phyloP scores from a whole-genome alignment of 1,140 invertebrate genomes.

The Drosophila willistoni region DNA sequence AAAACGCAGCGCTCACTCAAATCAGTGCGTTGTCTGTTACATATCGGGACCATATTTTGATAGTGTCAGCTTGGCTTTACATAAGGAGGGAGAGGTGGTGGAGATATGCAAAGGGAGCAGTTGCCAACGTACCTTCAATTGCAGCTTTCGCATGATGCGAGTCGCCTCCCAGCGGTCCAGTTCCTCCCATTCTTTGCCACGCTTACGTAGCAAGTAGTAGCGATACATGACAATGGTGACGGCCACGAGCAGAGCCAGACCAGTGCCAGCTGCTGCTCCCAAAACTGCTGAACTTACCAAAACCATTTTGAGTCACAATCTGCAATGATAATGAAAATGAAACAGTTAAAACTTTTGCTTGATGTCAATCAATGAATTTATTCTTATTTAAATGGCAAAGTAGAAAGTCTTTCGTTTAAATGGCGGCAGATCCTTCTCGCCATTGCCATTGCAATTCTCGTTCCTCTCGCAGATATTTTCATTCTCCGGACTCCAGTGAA shows the following conservation, averaged over 20 bases:
- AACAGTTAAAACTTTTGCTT: background rate
- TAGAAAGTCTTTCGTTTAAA: slow-evolving; percentile 34
- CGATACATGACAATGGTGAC: slow-evolving; percentile 88
- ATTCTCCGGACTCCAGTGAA: slow-evolving; percentile 31
- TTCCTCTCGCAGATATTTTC: slow-evolving; percentile 10
- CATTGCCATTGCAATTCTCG: slow-evolving; percentile 9
- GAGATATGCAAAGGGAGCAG: slow-evolving; percentile 1
- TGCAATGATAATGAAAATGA: slow-evolving; percentile 10
- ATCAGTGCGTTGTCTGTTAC: slow-evolving; percentile 6
- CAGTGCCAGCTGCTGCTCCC: slow-evolving; percentile 87
- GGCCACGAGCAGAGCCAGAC: slow-evolving; percentile 86
- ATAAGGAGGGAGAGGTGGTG: background rate
- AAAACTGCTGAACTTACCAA: slow-evolving; percentile 87
- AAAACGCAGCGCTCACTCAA: background rate
- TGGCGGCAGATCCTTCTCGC: background rate
- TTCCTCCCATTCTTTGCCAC: slow-evolving; percentile 85
- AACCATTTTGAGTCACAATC: slow-evolving; percentile 59
- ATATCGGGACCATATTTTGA: slow-evolving; percentile 9
- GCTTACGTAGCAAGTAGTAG: slow-evolving; percentile 85
- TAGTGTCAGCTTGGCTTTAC: slow-evolving; percentile 30
- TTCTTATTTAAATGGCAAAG: slow-evolving; percentile 32
- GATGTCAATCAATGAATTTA: background rate
- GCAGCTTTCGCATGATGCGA: slow-evolving; percentile 76
- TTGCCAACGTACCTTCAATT: slow-evolving; percentile 72
- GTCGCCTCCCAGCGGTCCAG: slow-evolving; percentile 84